phyloP scores from a whole-genome alignment of 1,140 invertebrate genomes.

The Chionoecetes opilio region DNA sequence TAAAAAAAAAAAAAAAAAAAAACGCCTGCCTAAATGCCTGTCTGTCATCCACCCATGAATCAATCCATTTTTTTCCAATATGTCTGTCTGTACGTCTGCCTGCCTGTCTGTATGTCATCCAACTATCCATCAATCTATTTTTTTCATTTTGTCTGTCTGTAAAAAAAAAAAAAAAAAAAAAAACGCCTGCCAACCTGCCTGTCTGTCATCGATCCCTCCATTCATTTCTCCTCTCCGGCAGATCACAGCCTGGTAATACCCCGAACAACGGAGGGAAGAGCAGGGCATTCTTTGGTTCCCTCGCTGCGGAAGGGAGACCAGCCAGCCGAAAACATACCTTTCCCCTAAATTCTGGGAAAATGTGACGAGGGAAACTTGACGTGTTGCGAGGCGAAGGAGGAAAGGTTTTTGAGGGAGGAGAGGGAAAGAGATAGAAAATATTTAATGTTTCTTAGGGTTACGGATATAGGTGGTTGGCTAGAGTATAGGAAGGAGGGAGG shows the following conservation, averaged over 20 bases:
- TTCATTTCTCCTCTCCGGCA: neutral
- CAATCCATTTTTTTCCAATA: neutral
- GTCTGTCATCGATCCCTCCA: neutral
- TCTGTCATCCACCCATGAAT: too few relatives aligned
- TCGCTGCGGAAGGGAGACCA: neutral
- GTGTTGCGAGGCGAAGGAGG: neutral
- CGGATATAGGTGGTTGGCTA: neutral
- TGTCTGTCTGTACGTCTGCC: neutral
- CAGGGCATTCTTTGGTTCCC: neutral
- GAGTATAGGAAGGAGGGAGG: neutral
- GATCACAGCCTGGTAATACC: neutral
- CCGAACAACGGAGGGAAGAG: neutral
- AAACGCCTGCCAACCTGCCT: neutral
- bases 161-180: too few relatives aligned
- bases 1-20: too few relatives aligned
- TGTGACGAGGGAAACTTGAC: slow-evolving; percentile 17
- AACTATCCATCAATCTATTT: neutral
- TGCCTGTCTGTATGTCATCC: neutral
- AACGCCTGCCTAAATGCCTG: too few relatives aligned
- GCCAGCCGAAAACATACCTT: slow-evolving; percentile 27
- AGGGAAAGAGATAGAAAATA: neutral
- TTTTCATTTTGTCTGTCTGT: neutral
- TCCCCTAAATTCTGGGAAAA: slow-evolving; percentile 29
- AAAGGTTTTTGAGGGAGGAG: neutral
- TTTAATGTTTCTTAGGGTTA: neutral